Evolutionary conservation across 2,113 vertebrate genomes (phyloP).

Genomic region (Cercocebus atys): DNA sequence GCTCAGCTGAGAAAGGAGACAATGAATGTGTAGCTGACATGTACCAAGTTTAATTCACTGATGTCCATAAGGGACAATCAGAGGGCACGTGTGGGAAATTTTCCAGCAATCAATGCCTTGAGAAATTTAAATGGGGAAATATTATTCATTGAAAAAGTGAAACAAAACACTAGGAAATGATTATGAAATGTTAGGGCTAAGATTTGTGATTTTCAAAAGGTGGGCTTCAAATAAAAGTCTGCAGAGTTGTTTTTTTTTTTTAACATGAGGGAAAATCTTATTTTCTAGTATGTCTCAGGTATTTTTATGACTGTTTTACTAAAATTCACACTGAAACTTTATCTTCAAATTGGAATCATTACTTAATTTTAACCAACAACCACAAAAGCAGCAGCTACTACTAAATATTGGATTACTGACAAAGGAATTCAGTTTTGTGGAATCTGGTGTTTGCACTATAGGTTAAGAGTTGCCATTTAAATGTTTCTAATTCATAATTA

Average conservation of each 20-base stretch:
- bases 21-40: neutral
- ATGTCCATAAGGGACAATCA: neutral
- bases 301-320: conserved; percentile 52
- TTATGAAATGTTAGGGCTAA: neutral
- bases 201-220: conserved; percentile 41
- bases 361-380: neutral
- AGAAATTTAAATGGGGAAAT: neutral
- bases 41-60: neutral
- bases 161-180: conserved; percentile 33
- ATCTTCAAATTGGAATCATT: neutral
- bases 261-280: neutral
- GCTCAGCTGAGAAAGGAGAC: neutral
- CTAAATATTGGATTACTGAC: neutral
- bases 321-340: conserved; percentile 35
- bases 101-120: neutral
- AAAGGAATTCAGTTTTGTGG: neutral
- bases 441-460: conserved; percentile 6
- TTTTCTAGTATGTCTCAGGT: conserved; percentile 51
- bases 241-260: neutral
- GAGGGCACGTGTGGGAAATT: neutral
- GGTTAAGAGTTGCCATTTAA: neutral
- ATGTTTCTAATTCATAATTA: neutral
- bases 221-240: conserved; percentile 43
- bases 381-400: neutral
- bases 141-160: neutral